These are phyloP conservation scores for Channallabes apus DNA, from an alignment of 2,797 vertebrate genomes.

Conservation along the genomic window DNA sequence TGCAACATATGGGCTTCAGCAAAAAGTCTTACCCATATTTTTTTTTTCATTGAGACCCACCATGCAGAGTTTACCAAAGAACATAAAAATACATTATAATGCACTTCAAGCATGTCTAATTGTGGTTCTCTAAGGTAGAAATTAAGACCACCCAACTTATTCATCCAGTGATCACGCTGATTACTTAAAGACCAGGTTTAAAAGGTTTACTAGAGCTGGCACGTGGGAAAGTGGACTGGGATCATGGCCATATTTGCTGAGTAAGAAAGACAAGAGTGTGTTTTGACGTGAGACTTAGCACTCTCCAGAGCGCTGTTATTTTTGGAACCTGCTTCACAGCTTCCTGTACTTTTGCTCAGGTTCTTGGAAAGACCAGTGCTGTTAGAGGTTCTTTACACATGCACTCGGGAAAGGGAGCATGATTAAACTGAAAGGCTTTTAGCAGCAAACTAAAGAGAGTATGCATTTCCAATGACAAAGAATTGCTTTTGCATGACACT, in stretches of 20 bases:
- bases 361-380: slow-evolving; percentile 1
- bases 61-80: background rate
- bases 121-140: slow-evolving; percentile 1
- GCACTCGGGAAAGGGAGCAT: background rate
- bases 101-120: background rate
- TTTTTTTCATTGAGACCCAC: background rate
- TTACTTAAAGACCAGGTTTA: background rate
- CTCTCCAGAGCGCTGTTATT: slow-evolving; percentile 10
- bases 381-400: background rate
- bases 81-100: background rate
- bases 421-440: slow-evolving; percentile 5
- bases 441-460: background rate
- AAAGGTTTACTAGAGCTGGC: slow-evolving; percentile 8
- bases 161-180: background rate
- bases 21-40: background rate
- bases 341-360: background rate
- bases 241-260: slow-evolving; percentile 5
- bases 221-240: background rate
- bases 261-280: slow-evolving; percentile 22
- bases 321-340: slow-evolving; percentile 10
- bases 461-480: slow-evolving; percentile 9
- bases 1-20: background rate
- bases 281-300: slow-evolving; percentile 1
- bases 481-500: slow-evolving; percentile 10
- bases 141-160: slow-evolving; percentile 7